Evolutionary conservation across 23 tunicate species (phyloP), one percentile per base, ranked within the genome.

Genomic region (Styela clava): DNA sequence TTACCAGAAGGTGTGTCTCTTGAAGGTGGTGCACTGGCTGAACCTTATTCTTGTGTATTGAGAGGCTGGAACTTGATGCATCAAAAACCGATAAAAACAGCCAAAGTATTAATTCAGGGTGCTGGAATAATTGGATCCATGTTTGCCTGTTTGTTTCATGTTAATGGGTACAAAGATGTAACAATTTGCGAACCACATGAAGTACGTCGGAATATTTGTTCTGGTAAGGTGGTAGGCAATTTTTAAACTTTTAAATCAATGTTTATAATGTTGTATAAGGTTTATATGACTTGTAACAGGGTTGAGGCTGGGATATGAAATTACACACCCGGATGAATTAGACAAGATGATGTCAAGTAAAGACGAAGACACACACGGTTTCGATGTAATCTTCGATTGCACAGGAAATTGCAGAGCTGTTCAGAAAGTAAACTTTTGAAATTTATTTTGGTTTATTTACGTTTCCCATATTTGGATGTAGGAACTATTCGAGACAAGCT

Each of bases 121-220:
- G 98, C 98, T 28, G 98, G 98, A n/a, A 93, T 93, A 24, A 93
- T 93, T 33, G 98, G 98, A 24, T 69, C 89, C 1, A 44, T 93
- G 78, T 93, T 93, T 63, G 74, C 86, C 65, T 67, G 71, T 67
- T 67, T 67, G 0, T 67, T 27, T 24, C 71, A 67, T 67, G 31
- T 67, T 22, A 1, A 67, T 29, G 71, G 71, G 30, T 67, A 67
- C 22, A 16, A 67, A 67, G 24, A 67, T 67, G 22, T 67, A 67
- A 67, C 71, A 24, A 67, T 67, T 16, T 25, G 71, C 31, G 71
- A 67, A 67, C 71, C 71, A 16, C 22, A 67, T 0, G 2, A 67
- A 16, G 71, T 18, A 27, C 30, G 71, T 27, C 30, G 71, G 22
- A 29, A 67, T n/a, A 27, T 16, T 18, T 18, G 19, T 18, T 29